Conservation (phyloP, 2,113 vertebrate genomes). For the Ursus arctos region DNA sequence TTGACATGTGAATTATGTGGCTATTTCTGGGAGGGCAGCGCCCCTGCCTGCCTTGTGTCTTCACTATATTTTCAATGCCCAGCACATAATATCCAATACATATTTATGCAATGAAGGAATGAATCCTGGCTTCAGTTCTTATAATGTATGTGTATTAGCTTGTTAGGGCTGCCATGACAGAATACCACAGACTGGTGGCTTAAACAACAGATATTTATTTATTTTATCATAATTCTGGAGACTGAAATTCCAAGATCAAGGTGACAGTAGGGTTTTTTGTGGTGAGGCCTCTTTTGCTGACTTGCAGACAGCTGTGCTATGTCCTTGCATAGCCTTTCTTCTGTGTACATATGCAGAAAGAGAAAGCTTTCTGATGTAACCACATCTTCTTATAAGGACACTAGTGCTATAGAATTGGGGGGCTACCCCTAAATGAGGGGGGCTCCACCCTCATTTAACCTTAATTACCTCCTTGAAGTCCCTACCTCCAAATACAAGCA, state of each 20-base stretch:
- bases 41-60: not conserved
- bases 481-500: not conserved
- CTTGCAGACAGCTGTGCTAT: not conserved
- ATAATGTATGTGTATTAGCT: not conserved
- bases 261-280: not conserved
- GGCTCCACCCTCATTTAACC: not conserved
- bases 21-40: not conserved
- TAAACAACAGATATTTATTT: not conserved
- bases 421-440: not conserved
- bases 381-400: not conserved
- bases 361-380: not conserved
- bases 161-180: not conserved
- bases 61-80: not conserved
- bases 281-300: not conserved
- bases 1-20: not conserved
- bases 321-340: not conserved
- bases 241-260: not conserved
- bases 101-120: not conserved
- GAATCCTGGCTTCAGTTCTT: not conserved
- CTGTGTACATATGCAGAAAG: not conserved
- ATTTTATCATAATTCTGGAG: not conserved
- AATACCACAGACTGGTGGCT: not conserved
- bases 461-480: not conserved
- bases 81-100: not conserved
- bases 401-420: not conserved